Conservation (phyloP, 2,888 invertebrate species). For the Platynereis dumerilii region DNA sequence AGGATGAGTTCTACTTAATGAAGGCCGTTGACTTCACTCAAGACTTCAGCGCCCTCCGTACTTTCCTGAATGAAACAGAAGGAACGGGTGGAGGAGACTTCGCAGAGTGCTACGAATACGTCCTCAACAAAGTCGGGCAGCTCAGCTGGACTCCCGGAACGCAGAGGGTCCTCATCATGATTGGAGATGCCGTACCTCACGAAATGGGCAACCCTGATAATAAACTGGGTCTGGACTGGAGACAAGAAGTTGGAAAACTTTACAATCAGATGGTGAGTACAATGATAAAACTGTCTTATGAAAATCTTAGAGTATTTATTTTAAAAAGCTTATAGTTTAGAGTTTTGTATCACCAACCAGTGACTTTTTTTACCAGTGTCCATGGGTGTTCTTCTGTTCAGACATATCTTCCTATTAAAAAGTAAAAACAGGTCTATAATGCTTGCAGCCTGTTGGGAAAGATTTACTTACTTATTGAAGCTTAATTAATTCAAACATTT, state of each 20-base stretch:
- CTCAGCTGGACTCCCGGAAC: constrained; percentile 55
- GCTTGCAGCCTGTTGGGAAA: too few species aligned
- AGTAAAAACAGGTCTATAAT: too few species aligned
- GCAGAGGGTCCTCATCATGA: constrained; percentile 53
- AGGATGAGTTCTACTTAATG: constrained; percentile 44
- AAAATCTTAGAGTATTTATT: not conserved
- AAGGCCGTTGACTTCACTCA: constrained; percentile 49
- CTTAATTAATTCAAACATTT: too few species aligned
- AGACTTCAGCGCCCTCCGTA: constrained; percentile 43
- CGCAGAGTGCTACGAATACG: constrained; percentile 57
- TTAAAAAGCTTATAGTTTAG: too few species aligned
- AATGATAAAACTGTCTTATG: not conserved
- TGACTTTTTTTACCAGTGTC: too few species aligned
- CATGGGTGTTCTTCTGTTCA: too few species aligned
- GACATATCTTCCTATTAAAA: too few species aligned
- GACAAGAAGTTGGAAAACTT: constrained; percentile 40
- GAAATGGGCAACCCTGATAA: constrained; percentile 40
- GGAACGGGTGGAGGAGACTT: constrained; percentile 55
- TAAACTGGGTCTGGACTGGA: constrained; percentile 47
- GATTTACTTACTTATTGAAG: too few species aligned
- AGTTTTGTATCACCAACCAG: too few species aligned
- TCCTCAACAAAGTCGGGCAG: constrained; percentile 45
- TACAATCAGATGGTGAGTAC: constrained; percentile 35
- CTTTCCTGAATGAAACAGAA: constrained; percentile 45
- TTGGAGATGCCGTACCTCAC: constrained; percentile 56